These are phyloP conservation scores for Teleogryllus occipitalis DNA, from an alignment of 1,140 invertebrate genomes.

Conservation along the genomic window DNA sequence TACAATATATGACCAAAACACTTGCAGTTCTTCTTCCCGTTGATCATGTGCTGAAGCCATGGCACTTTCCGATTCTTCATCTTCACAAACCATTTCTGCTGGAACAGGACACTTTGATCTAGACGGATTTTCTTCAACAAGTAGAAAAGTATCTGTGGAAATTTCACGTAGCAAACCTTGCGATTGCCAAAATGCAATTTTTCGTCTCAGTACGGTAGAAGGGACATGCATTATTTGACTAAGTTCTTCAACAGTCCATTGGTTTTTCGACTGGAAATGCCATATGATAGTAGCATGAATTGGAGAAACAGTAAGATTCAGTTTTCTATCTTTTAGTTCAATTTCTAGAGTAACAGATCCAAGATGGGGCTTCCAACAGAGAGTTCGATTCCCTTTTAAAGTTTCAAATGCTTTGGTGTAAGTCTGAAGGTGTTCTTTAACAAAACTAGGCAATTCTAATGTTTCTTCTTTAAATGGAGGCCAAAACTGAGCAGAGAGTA, in stretches of 20 bases:
- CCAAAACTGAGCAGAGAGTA: slow-evolving; percentile 98
- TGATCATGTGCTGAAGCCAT: slow-evolving; percentile 90
- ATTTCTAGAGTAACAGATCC: slow-evolving; percentile 88
- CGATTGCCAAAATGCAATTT: slow-evolving; percentile 87
- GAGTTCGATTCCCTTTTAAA: slow-evolving; percentile 87
- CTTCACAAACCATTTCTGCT: slow-evolving; percentile 68
- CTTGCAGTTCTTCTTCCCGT: slow-evolving; percentile 84
- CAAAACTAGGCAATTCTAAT: slow-evolving; percentile 70
- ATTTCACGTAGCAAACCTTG: slow-evolving; percentile 71
- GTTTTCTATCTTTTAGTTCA: slow-evolving; percentile 71
- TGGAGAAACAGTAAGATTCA: slow-evolving; percentile 81
- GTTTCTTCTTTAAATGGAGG: slow-evolving; percentile 92
- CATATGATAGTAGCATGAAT: slow-evolving; percentile 91
- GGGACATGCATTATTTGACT: slow-evolving; percentile 76
- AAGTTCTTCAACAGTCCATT: slow-evolving; percentile 79
- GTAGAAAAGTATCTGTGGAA: slow-evolving; percentile 60
- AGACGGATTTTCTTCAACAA: slow-evolving; percentile 61
- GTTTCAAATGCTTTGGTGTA: slow-evolving; percentile 90
- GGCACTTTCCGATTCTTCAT: slow-evolving; percentile 85
- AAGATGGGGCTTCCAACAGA: slow-evolving; percentile 89
- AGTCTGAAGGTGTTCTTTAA: slow-evolving; percentile 71
- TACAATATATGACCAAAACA: slow-evolving; percentile 94
- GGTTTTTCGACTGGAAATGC: slow-evolving; percentile 82
- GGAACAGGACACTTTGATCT: slow-evolving; percentile 38
- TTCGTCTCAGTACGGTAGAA: slow-evolving; percentile 67